These are phyloP conservation scores for Dexiosoma caninum DNA, from an alignment of 2,888 invertebrate genomes.

Conservation along the genomic window DNA sequence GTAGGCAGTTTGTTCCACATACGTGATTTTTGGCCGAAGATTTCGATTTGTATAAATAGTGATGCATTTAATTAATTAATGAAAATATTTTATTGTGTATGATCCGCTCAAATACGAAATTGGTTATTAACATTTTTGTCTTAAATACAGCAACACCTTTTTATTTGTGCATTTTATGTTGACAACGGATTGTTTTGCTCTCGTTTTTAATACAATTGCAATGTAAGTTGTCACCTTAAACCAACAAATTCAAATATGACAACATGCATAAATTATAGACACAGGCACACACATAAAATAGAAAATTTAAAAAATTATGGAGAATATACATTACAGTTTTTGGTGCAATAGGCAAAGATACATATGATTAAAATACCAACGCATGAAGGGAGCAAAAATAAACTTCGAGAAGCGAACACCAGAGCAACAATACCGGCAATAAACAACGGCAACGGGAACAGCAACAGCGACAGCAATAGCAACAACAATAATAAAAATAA, in stretches of 20 bases:
- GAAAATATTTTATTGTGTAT: no score
- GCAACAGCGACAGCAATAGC: neutral
- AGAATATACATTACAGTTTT: constrained; percentile 53
- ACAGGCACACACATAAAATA: neutral
- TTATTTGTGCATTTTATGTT: neutral
- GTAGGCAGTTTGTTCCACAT: no score
- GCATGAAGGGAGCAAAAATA: constrained; percentile 44
- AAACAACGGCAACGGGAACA: no score
- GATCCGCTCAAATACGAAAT: constrained; percentile 38
- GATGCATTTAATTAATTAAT: no score
- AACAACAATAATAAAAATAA: constrained; percentile 39
- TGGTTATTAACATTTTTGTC: constrained; percentile 35
- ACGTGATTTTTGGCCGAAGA: no score
- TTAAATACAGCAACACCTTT: constrained; percentile 20
- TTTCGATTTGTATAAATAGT: no score
- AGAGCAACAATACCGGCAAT: constrained; percentile 12
- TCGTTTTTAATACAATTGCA: constrained; percentile 52
- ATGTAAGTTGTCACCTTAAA: constrained; percentile 73
- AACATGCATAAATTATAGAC: constrained; percentile 44
- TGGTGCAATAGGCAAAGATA: constrained; percentile 41
- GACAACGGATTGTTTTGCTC: neutral
- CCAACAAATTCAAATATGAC: constrained; percentile 57
- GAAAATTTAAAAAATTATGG: no score
- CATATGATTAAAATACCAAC: constrained; percentile 17
- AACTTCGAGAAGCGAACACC: constrained; percentile 48